phyloP scores from a whole-genome alignment of 2,888 invertebrate genomes.

The Oscheius sp. region DNA sequence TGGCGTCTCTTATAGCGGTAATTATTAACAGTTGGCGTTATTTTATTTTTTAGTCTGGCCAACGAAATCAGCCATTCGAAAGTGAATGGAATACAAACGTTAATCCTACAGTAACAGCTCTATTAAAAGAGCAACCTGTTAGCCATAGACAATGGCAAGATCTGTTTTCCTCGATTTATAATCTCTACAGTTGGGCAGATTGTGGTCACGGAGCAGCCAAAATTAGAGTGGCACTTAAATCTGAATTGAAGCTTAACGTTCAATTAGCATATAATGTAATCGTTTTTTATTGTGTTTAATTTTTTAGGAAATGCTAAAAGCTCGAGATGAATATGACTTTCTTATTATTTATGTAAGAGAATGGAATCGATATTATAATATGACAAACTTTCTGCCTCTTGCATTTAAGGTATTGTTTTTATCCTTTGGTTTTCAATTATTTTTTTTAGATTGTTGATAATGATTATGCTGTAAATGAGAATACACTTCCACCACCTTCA shows the following conservation, averaged over 20 bases:
- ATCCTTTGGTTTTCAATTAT: neutral
- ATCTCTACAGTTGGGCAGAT: constrained; percentile 96
- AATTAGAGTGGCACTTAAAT: constrained; percentile 47
- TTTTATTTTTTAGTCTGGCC: neutral
- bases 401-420: constrained; percentile 60
- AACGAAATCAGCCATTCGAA: neutral
- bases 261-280: too few relatives aligned
- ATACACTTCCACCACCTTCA: neutral
- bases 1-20: constrained; percentile 5
- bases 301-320: constrained; percentile 81
- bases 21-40: neutral
- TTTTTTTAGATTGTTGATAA: constrained; percentile 15
- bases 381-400: constrained; percentile 83
- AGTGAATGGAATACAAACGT: neutral
- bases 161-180: constrained; percentile 79
- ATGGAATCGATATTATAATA: constrained; percentile 97
- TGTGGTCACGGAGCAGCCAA: constrained; percentile 79
- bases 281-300: neutral
- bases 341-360: constrained; percentile 95
- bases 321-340: constrained; percentile 80
- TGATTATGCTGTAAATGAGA: neutral
- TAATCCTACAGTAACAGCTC: constrained; percentile 1
- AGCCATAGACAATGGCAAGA: constrained; percentile 92
- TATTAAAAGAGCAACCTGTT: constrained; percentile 79
- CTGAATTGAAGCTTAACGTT: too few relatives aligned